Base-by-base conservation (phyloP, 2,888 invertebrate species). In the Ectobius pallidus region DNA sequence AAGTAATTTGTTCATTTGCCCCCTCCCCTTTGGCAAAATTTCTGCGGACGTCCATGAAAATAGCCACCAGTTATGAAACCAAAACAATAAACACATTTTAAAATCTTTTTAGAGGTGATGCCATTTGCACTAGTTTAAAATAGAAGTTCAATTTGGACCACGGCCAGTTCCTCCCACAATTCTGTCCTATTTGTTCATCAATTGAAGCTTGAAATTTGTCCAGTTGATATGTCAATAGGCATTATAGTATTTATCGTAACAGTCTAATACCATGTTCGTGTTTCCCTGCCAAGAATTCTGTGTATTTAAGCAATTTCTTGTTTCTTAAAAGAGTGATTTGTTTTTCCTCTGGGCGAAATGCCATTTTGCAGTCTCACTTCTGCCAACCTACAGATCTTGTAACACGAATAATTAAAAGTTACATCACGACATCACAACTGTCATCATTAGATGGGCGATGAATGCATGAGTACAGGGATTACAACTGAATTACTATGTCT, bases 41-140 rank as follows among this genome's bases (percentile, higher is more conserved):
- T n/a, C n/a, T n/a, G n/a, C n/a, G n/a, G n/a, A n/a, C n/a, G n/a
- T n/a, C n/a, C n/a, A 58, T 30, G 30, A 25, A 58, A 58, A 58
- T 58, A 58, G 18, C 30, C 11, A 25, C 25, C 25, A 25, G 58
- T 58, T 58, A 58, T 58, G 58, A 58, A 58, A 58, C 25, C 11
- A 58, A 58, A 58, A 30, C 58, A 58, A 30, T 58, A 30, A 58
- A 30, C n/a, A 4, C n/a, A 58, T 16, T 14, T 30, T 58, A 25
- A 58, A 25, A 58, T 58, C 14, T 30, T 58, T 58, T n/a, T 58
- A 25, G 58, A 58, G 58, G 6, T 30, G 27, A 16, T 58, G 58
- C 58, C 58, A 58, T 30, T 30, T 58, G 22, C 18, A 58, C 58
- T n/a, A 55, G 11, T 55, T 30, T 30, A 58, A 58, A 58, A 55